Evolutionary conservation across 2,113 vertebrate species (phyloP), one percentile per base, ranked within the genome.

Genomic region (Malaclemys terrapin): DNA sequence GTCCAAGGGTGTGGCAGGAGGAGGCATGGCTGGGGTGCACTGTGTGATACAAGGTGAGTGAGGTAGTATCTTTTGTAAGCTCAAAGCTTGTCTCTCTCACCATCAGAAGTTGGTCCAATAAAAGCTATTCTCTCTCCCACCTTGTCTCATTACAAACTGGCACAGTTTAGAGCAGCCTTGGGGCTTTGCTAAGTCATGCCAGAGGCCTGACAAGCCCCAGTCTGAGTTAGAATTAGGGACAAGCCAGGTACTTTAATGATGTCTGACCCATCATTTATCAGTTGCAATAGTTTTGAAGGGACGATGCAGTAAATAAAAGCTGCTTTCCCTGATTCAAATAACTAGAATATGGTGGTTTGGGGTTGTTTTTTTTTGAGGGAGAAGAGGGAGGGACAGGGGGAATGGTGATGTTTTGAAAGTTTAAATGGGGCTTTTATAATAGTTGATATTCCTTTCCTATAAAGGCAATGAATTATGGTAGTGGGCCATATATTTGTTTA

Each of bases 191-290:
- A 1, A 85, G 81, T 38, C 62, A 3, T 78, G 88, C 91, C 84
- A 79, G 94, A 93, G 95, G 72, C 62, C 35, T 62, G 80, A 79
- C 3, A 50, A 57, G 69, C 83, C 72, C 13, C 81, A 49, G 79
- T 91, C 81, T 87, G 79, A 45, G 1, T 22, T 38, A 49, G 72
- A 47, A 65, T 92, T 50, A 93, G 90, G 50, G 4, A 0, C 42
- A 47, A 47, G 25, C 12, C 6, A 31, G 13, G 45, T 52, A 42
- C 3, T 80, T 62, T 85, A 2, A 1, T n/a, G 38, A 0, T 78
- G 0, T 4, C 2, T 49, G 8, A 29, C 5, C 1, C 0, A 1
- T 78, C 9, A 0, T 22, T 79, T 12, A 2, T 16, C 8, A 10
- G 1, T 2, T 38, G 12, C 3, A 29, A 0, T 1, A 3, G n/a